A percentile compares a stretch with the other conserved stretches of the same genome.
These are phyloP conservation scores for Dinocampus coccinellae DNA, from an alignment of 2,888 invertebrate genomes.

Conservation along the genomic window DNA sequence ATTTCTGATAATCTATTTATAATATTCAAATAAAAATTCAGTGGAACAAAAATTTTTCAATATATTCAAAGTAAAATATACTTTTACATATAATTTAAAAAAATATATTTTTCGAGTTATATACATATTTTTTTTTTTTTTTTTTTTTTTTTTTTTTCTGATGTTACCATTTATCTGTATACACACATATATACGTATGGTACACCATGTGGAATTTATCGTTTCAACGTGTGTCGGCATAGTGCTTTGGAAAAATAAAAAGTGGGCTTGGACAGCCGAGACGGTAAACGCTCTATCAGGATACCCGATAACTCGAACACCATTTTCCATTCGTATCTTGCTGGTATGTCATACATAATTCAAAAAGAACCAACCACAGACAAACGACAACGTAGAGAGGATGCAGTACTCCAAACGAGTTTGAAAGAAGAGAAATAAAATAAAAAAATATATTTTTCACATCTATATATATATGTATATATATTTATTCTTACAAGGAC, in stretches of 20 bases:
- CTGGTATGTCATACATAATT: constrained; percentile 31
- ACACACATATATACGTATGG: neutral
- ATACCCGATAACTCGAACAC: constrained; percentile 37
- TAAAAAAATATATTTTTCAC: constrained; percentile 3
- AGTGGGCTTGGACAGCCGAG: constrained; percentile 11
- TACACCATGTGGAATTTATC: constrained; percentile 36
- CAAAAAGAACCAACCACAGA: constrained; percentile 22
- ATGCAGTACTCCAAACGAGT: constrained; percentile 7
- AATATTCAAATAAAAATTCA: too few species aligned
- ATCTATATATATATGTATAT: constrained; percentile 1
- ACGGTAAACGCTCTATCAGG: constrained; percentile 39
- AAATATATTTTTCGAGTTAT: too few species aligned
- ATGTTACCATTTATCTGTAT: constrained; percentile 11
- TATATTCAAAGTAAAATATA: too few species aligned
- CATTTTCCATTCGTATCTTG: neutral
- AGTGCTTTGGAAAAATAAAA: constrained; percentile 6
- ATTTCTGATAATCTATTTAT: too few species aligned
- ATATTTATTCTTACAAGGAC: neutral
- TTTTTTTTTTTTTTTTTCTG: too few species aligned
- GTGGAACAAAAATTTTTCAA: too few species aligned
- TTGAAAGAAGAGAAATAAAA: neutral
- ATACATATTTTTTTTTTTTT: too few species aligned
- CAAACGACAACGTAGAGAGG: constrained; percentile 25
- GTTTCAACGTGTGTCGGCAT: constrained; percentile 30
- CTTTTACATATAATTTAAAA: too few species aligned